Evolutionary conservation across 2,113 vertebrate species (phyloP).

Genomic region (Cricetomys ansorgei): DNA sequence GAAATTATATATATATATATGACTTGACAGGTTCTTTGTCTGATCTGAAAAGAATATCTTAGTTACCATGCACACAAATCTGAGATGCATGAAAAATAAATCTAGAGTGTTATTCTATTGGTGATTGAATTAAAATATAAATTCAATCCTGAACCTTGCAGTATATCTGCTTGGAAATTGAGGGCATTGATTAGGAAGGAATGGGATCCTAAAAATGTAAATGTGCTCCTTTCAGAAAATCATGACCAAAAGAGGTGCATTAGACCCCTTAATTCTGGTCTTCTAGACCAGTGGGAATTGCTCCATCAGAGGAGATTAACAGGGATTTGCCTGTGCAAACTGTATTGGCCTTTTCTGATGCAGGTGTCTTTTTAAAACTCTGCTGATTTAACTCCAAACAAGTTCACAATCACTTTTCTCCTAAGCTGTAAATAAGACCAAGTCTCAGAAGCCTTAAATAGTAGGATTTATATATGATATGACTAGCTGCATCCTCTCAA

Average conservation of each 20-base stretch:
- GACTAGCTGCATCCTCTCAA: neutral
- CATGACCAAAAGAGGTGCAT: neutral
- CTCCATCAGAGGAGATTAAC: neutral
- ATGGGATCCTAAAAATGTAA: neutral
- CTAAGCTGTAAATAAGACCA: neutral
- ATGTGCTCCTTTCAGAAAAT: neutral
- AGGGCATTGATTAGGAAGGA: neutral
- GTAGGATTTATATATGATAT: neutral
- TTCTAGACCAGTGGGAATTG: neutral
- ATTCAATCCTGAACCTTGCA: neutral
- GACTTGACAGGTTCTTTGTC: neutral
- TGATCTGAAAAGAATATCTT: neutral
- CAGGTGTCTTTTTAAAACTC: neutral
- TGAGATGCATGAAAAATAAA: neutral
- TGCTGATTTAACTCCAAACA: neutral
- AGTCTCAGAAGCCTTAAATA: neutral
- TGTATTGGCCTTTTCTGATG: neutral
- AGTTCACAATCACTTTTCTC: neutral
- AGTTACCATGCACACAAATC: neutral
- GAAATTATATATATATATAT: too few relatives aligned
- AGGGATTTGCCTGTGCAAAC: neutral
- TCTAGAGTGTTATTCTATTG: neutral
- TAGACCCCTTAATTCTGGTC: neutral
- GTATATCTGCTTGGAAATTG: neutral
- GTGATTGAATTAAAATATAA: neutral